Base-by-base conservation (phyloP, 2,888 invertebrate genomes). In the Ceraclea dissimilis region DNA sequence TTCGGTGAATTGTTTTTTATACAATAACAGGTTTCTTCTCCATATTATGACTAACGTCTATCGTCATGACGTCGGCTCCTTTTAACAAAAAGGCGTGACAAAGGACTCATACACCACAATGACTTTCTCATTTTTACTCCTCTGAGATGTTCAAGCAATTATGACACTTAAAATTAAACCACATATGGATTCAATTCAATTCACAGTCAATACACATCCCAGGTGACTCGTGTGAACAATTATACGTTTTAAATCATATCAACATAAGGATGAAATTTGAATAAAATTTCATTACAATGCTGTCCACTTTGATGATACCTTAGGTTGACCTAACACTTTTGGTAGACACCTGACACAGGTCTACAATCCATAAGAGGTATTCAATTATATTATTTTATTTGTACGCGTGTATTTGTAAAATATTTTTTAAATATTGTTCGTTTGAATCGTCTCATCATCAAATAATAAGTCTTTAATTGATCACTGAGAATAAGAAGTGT, bases 21-120 rank as follows among this genome's bases (percentile, higher is more conserved):
- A 6, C 10, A 26, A 4, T 10, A 6, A 10, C 10, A 4, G 5
- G 10, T 26, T n/a, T 39, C 16, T 8, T 39, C 16, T 39, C 16
- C 13, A 13, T 48, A 54, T 33, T 43, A 47, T 21, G 20, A 34
- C 22, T 46, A 51, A 34, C 47, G 34, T 55, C 48, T 17, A 51
- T 31, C 50, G 34, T n/a, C 43, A 52, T 53, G 34, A 20, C 39
- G 54, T 52, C 58, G 59, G 60, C 52, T 47, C 54, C 61, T 54
- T 60, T 58, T 54, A 39, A 52, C n/a, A n/a, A 47, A 44, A 60
- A 60, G 60, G 61, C 59, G 61, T 61, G 61, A 61, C 61, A 61
- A 59, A 59, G 57, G 61, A 52, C 34, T 57, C 56, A 56, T 56
- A 52, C 46, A 48, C 56, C 56, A 56, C 56, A 46, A 26, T 56